Evolutionary conservation across 2,797 vertebrate species (phyloP).

Genomic region (Scolopax bukidnonensis): DNA sequence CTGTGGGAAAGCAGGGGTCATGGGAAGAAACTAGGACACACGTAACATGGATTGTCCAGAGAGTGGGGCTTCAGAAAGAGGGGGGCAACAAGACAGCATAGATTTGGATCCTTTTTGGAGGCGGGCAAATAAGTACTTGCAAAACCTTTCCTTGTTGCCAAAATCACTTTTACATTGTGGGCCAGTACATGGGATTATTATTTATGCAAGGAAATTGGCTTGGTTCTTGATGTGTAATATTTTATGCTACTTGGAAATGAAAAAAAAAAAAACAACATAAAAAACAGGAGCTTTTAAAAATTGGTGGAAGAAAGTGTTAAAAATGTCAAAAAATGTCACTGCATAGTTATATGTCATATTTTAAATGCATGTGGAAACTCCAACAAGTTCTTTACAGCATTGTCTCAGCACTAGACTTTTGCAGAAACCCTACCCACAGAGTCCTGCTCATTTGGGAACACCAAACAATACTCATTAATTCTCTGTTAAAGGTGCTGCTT

Average conservation of each 20-base stretch:
- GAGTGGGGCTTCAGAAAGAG: neutral
- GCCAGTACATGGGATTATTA: neutral
- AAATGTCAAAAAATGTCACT: neutral
- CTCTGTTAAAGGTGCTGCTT: neutral
- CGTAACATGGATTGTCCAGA: accelerated
- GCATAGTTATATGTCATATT: neutral
- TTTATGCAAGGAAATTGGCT: neutral
- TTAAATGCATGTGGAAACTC: neutral
- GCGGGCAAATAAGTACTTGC: neutral
- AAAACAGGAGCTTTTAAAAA: neutral
- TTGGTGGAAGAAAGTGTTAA: neutral
- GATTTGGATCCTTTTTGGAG: neutral
- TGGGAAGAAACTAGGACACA: neutral
- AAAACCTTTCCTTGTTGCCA: neutral
- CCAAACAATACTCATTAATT: neutral
- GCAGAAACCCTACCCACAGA: neutral
- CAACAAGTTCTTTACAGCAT: neutral
- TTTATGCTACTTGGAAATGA: neutral
- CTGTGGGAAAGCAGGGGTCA: neutral
- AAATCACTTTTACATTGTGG: neutral
- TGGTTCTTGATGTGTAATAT: neutral
- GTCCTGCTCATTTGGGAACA: neutral
- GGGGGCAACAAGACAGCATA: neutral
- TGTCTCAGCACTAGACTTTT: neutral
- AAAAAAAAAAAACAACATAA: neutral